Percentiles rank a stretch among this genome's conserved stretches.
Conservation (phyloP, 2,888 invertebrate species). For the Ditylenchus weischeri region DNA sequence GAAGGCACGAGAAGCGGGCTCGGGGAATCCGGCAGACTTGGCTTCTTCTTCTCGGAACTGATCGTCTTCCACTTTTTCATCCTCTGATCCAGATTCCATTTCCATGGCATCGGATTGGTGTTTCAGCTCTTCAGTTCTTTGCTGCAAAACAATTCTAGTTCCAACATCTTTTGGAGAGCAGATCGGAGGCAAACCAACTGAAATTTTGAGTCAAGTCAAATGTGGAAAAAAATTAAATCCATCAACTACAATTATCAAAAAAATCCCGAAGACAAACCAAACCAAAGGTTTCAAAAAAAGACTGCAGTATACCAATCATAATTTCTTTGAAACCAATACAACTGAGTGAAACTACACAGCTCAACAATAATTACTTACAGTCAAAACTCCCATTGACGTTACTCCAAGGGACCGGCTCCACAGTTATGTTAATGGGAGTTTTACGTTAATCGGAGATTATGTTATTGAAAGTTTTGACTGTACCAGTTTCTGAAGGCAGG, state of each 20-base stretch:
- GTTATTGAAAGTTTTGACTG: too few relatives aligned
- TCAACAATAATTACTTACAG: slow-evolving; percentile 24
- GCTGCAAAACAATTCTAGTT: slow-evolving; percentile 63
- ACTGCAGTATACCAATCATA: too few relatives aligned
- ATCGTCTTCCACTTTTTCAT: slow-evolving; percentile 28
- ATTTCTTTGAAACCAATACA: not conserved
- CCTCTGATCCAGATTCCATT: slow-evolving; percentile 50
- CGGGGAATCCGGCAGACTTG: not conserved
- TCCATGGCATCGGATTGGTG: slow-evolving; percentile 55
- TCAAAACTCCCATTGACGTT: too few relatives aligned
- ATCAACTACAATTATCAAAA: too few relatives aligned
- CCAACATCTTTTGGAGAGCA: slow-evolving; percentile 65
- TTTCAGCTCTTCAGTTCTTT: slow-evolving; percentile 55
- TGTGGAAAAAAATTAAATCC: not conserved
- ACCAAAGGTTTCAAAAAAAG: too few relatives aligned
- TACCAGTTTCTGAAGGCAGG: slow-evolving; percentile 87
- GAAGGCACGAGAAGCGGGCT: too few relatives aligned
- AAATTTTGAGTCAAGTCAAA: slow-evolving; percentile 10
- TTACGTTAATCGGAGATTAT: too few relatives aligned
- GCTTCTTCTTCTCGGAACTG: slow-evolving; percentile 7
- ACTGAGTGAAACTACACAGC: not conserved
- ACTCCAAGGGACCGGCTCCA: too few relatives aligned
- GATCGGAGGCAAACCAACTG: slow-evolving; percentile 62
- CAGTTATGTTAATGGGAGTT: too few relatives aligned
- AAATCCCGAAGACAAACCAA: too few relatives aligned